Conservation (phyloP, 2,113 vertebrate species). For the Lycaon pictus region DNA sequence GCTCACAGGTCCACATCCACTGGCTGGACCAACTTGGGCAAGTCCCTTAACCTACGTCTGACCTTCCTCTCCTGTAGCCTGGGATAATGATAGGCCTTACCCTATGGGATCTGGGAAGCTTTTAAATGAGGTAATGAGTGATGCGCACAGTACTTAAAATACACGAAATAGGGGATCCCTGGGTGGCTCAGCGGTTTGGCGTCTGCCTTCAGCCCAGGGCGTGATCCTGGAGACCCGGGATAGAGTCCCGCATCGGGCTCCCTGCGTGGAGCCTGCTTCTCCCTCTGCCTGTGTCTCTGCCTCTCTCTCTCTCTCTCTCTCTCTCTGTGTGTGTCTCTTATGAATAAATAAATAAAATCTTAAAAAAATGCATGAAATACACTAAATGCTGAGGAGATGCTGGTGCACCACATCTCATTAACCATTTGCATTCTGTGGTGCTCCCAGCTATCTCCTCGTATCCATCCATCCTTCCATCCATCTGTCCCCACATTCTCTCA, state of each 20-base stretch:
- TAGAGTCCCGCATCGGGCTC: too few species aligned
- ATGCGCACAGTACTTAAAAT: background rate
- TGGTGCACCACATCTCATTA: background rate
- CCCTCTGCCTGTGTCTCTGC: too few species aligned
- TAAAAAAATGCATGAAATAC: background rate
- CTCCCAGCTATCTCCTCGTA: background rate
- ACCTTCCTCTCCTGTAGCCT: constrained; percentile 1
- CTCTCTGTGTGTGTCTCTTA: too few species aligned
- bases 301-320: too few species aligned
- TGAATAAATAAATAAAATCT: too few species aligned
- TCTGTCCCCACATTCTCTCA: background rate
- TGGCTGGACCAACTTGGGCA: background rate
- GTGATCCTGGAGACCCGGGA: too few species aligned
- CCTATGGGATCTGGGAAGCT: background rate
- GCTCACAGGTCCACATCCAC: background rate
- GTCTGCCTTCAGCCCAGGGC: too few species aligned
- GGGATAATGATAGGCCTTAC: background rate
- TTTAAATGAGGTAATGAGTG: background rate
- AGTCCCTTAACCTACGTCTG: background rate
- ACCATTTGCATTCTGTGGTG: background rate
- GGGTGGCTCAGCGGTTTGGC: too few species aligned
- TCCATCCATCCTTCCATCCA: background rate
- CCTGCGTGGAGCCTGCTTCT: too few species aligned
- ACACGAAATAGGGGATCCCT: background rate
- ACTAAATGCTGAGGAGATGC: background rate